These are phyloP conservation scores for Phenganax marumi DNA, from an alignment of 92 coral and sea anemone species.

Conservation along the genomic window DNA sequence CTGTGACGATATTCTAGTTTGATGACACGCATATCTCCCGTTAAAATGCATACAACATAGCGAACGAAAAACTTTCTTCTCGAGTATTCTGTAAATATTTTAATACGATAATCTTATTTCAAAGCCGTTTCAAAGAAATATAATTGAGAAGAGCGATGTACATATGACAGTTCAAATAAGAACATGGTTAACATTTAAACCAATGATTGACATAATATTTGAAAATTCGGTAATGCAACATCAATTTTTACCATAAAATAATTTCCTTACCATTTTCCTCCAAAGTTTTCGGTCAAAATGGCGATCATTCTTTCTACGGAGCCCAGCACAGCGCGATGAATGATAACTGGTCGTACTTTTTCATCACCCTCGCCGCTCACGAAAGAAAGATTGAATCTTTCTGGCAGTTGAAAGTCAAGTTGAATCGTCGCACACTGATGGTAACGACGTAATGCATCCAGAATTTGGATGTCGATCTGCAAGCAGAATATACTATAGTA, in stretches of 20 bases:
- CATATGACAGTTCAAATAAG: too few relatives aligned
- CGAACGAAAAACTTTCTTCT: too few relatives aligned
- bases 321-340: slow-evolving; percentile 96
- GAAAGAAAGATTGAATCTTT: slow-evolving; percentile 77
- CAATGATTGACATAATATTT: too few relatives aligned
- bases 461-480: slow-evolving; percentile 92
- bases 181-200: too few relatives aligned
- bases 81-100: too few relatives aligned
- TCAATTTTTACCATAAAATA: neutral
- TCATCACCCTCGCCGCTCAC: slow-evolving; percentile 99
- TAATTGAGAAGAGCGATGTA: too few relatives aligned
- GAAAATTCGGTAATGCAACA: too few relatives aligned
- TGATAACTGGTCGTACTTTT: slow-evolving; percentile 84
- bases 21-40: too few relatives aligned
- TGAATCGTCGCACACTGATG: slow-evolving; percentile 99
- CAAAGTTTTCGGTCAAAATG: slow-evolving; percentile 92
- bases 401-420: slow-evolving; percentile 95
- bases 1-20: too few relatives aligned
- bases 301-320: slow-evolving; percentile 99
- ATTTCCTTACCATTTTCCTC: slow-evolving; percentile 84
- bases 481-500: neutral
- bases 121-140: too few relatives aligned
- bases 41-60: too few relatives aligned
- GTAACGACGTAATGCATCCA: slow-evolving; percentile 84
- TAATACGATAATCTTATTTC: too few relatives aligned